phyloP scores from a whole-genome alignment of 2,113 vertebrate species.

The Scomber japonicus region DNA sequence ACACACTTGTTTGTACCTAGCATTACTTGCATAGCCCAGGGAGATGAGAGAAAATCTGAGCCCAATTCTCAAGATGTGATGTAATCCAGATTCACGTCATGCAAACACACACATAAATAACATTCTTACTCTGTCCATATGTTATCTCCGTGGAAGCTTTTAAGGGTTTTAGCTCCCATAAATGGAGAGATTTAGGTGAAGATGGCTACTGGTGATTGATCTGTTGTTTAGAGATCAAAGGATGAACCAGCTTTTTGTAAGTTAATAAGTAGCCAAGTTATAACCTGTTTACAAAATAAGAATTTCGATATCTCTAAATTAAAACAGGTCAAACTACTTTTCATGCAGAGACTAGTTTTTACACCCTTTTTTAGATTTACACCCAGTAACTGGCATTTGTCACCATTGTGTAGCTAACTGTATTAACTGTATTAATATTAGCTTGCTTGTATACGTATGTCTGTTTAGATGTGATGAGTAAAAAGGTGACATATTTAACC shows the following conservation, averaged over 20 bases:
- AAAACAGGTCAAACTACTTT: not conserved
- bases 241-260: too few relatives aligned
- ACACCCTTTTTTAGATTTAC: too few relatives aligned
- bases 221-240: not conserved
- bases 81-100: constrained; percentile 31
- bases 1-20: constrained; percentile 16
- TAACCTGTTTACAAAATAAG: too few relatives aligned
- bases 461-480: not conserved
- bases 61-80: constrained; percentile 26
- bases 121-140: not conserved
- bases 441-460: too few relatives aligned
- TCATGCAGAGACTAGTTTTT: not conserved
- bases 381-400: too few relatives aligned
- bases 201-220: not conserved
- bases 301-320: too few relatives aligned
- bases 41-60: constrained; percentile 38
- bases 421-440: too few relatives aligned
- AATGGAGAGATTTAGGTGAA: not conserved
- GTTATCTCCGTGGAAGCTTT: not conserved
- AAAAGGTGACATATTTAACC: not conserved
- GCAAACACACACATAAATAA: not conserved
- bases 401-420: too few relatives aligned
- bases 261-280: too few relatives aligned
- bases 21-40: constrained; percentile 27
- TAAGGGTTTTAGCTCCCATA: not conserved